Evolutionary conservation across 2,113 vertebrate genomes (phyloP), one percentile per base, ranked within the genome.

Genomic region (Chloropsis cyanopogon): DNA sequence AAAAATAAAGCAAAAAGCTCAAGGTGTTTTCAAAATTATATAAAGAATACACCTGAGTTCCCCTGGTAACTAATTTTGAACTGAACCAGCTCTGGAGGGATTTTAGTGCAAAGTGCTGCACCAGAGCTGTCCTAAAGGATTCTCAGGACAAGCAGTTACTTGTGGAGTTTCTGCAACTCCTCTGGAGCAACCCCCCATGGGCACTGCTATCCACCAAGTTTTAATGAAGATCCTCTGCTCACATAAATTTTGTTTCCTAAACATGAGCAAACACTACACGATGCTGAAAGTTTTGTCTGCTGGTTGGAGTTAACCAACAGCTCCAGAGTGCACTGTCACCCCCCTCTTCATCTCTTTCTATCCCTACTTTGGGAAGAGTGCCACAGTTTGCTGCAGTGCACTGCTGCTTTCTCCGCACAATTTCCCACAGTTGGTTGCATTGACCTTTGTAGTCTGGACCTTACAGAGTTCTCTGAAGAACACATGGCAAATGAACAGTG

Each of bases 241-340:
- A 60, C 5, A 0, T 4, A 79, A 20, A 68, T 44, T 50, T 56
- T 17, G 17, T 16, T 78, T 44, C 37, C 19, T 88, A 23, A 46
- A 69, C 11, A 7, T 7, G 2, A 53, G 13, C 35, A 59, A 65
- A 70, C 21, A 6, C 1, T 11, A 18, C 2, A 20, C 0, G 0
- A 46, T 7, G 23, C 14, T 26, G 21, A 85, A 64, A 0, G 0
- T 7, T 18, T 10, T 6, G 6, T 11, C 26, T 9, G 8, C 7
- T 39, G 39, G 24, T 2, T 63, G 68, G 57, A 66, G 31, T 13
- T 21, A 59, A 11, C 46, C 73, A 53, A 33, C 11, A 66, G 53
- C 42, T 79, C 37, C 3, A 3, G 20, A 42, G 12, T 1, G 3
- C 24, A 7, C 23, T 5, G 2, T 5, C 31, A 80, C 2, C 46